Percentiles rank a stretch among this genome's conserved stretches.
These are phyloP conservation scores for Lethenteron reissneri DNA, from an alignment of 2,113 vertebrate genomes.

Conservation along the genomic window DNA sequence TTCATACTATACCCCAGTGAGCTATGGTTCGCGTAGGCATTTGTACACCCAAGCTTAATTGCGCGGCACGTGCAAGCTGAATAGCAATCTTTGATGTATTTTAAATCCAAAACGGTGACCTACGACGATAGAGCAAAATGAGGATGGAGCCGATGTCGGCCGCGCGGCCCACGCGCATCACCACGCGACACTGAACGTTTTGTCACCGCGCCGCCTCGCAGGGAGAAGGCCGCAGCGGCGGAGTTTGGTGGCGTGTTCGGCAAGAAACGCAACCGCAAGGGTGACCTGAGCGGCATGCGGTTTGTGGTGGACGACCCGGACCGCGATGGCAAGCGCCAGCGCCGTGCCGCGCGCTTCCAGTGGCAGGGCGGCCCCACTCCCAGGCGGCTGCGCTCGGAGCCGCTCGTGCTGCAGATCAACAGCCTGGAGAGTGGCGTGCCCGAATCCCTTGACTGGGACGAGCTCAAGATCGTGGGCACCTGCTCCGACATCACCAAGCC, in stretches of 20 bases:
- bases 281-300: conserved; percentile 18
- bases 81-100: too few relatives aligned
- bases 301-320: conserved; percentile 58
- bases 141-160: too few relatives aligned
- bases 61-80: too few relatives aligned
- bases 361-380: conserved; percentile 20
- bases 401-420: conserved; percentile 50
- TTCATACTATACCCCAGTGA: too few relatives aligned
- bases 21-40: too few relatives aligned
- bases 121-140: too few relatives aligned
- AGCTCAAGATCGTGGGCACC: conserved; percentile 59
- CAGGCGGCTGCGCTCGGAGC: conserved; percentile 44
- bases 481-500: conserved; percentile 57
- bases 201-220: too few relatives aligned
- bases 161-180: too few relatives aligned
- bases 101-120: too few relatives aligned
- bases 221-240: too few relatives aligned
- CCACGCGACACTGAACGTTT: too few relatives aligned
- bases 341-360: conserved; percentile 53
- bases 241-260: conserved; percentile 1
- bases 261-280: conserved; percentile 18
- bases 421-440: conserved; percentile 20
- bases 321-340: conserved; percentile 59
- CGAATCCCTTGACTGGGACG: conserved; percentile 59
- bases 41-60: too few relatives aligned